phyloP scores from a whole-genome alignment of 2,113 vertebrate species.

The Meleagris gallopavo region DNA sequence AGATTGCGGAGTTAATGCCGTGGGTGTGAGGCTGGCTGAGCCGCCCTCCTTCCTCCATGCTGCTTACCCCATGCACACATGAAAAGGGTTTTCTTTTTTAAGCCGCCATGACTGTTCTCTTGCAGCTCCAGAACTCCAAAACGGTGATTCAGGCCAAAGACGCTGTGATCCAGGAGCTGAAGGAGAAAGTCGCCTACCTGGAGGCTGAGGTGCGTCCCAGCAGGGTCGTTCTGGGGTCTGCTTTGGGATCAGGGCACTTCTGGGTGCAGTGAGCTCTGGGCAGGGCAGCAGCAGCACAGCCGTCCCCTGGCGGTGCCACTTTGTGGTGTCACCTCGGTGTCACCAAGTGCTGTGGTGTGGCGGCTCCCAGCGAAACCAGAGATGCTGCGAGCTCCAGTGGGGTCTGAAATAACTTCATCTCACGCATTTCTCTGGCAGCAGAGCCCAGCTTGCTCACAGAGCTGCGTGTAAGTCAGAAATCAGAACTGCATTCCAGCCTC shows the following conservation, averaged over 20 bases:
- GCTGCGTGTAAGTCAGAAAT: fast-evolving
- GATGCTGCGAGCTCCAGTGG: fast-evolving
- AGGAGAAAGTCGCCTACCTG: slow-evolving; percentile 90
- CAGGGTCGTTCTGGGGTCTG: fast-evolving
- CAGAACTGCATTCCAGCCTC: not conserved
- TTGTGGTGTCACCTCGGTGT: not conserved
- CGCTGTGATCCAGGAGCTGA: slow-evolving; percentile 87
- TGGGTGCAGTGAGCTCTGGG: not conserved
- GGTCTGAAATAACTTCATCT: not conserved
- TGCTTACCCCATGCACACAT: not conserved
- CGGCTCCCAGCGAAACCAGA: fast-evolving
- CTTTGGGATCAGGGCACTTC: too few relatives aligned
- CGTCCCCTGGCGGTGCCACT: not conserved
- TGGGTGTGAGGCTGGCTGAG: not conserved
- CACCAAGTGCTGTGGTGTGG: not conserved
- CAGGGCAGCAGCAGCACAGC: not conserved
- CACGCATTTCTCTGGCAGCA: not conserved
- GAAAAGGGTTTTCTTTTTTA: not conserved
- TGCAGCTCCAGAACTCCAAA: slow-evolving; percentile 93
- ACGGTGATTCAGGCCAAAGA: slow-evolving; percentile 91
- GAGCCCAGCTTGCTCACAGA: not conserved
- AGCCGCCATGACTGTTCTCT: not conserved
- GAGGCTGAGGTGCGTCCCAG: slow-evolving; percentile 86
- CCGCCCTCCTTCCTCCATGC: not conserved
- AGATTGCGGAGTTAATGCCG: not conserved